Conservation (phyloP, 2,113 vertebrate genomes). For the Dendropsophus ebraccatus region DNA sequence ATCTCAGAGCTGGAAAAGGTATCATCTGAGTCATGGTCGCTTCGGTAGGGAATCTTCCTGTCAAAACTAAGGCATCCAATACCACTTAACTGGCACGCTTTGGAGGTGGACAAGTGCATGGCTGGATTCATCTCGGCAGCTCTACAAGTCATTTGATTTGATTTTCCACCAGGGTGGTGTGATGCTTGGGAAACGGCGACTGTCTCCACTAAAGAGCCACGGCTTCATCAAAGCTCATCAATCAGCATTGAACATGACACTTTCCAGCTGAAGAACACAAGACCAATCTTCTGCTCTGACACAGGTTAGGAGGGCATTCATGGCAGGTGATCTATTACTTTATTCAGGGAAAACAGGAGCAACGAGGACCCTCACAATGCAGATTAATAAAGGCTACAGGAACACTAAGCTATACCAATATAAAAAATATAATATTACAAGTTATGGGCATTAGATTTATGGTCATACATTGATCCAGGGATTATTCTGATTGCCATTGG, state of each 20-base stretch:
- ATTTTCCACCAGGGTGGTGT: slow-evolving; percentile 7
- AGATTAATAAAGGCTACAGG: background rate
- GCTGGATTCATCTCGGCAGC: slow-evolving; percentile 26
- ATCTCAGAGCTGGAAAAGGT: slow-evolving; percentile 65
- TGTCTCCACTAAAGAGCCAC: background rate
- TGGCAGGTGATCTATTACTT: background rate
- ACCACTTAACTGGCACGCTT: slow-evolving; percentile 50
- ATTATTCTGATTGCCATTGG: too few relatives aligned
- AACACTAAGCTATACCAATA: background rate
- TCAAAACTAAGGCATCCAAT: slow-evolving; percentile 45
- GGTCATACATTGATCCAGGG: too few relatives aligned
- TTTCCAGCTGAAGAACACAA: slow-evolving; percentile 16
- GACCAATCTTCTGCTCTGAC: background rate
- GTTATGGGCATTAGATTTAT: too few relatives aligned
- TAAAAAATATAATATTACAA: too few relatives aligned
- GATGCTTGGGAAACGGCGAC: background rate
- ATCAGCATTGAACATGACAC: slow-evolving; percentile 24
- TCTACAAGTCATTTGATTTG: slow-evolving; percentile 16
- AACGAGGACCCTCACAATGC: background rate
- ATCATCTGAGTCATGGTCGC: slow-evolving; percentile 66
- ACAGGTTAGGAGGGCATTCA: background rate
- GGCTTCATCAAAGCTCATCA: slow-evolving; percentile 38
- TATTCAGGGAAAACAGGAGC: background rate
- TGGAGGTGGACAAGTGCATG: slow-evolving; percentile 5
- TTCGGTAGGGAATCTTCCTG: slow-evolving; percentile 64